Base-by-base conservation (phyloP, 2,888 invertebrate species). In the Lasioglossum malachurum region DNA sequence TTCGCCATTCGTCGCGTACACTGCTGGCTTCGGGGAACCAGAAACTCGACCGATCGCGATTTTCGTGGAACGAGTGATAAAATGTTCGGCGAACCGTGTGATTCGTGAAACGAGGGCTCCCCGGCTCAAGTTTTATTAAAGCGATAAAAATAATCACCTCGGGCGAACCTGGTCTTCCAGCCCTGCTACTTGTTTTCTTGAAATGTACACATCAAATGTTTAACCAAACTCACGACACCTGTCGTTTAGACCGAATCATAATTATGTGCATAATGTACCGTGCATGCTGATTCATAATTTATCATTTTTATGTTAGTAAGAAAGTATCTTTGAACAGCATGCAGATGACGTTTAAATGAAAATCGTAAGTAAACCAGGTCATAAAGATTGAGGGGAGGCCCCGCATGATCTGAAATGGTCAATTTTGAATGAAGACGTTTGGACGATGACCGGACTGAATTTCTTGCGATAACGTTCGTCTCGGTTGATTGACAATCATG, bases 381-480 rank as follows among this genome's bases (percentile, higher is more conserved):
- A 7, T 8, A 2, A 31, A 23, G 35, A 16, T 35, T 19, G 35
- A 35, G 64, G 31, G 16, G 64, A 31, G 19, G 19, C 67, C 7
- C 16, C 16, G 35, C 8, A 10, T 16, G 69, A 46, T 23, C 60
- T 44, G 46, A 75, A 31, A 38, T 53, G 49, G 67, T 57, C 38
- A 57, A 78, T 84, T 75, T 80, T 35, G 75, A 73, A 85, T 85
- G 86, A 85, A 85, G 85, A 85, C 86, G 80, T 85, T 85, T 80
- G 38, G 46, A 73, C 80, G 86, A 85, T 85, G 79, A 85, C 79
- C 72, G 53, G 53, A 53, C 31, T 38, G 44, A 49, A 57, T 46
- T 85, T 85, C 75, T 85, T 85, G 86, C 75, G 35, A 44, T n/a
- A 67, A 38, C 75, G 46, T 64, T 27, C 35, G 53, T 41, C n/a